These are phyloP conservation scores for Leptosomus discolor DNA, from an alignment of 2,113 vertebrate genomes.

Conservation along the genomic window DNA sequence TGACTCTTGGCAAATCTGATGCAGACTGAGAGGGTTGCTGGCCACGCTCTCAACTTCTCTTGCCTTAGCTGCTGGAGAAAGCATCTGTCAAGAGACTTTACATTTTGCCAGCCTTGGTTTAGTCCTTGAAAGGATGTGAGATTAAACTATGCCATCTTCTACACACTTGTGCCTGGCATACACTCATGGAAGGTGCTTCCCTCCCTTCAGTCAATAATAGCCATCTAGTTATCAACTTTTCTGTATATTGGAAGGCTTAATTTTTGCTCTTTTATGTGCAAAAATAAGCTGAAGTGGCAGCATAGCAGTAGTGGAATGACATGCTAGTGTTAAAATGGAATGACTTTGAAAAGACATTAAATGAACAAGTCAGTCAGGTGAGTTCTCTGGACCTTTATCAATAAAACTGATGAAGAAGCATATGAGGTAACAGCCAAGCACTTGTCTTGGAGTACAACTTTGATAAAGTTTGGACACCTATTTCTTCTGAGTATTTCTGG, in stretches of 20 bases:
- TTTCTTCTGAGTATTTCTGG: constrained; percentile 27
- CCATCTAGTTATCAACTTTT: not conserved
- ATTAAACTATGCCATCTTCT: not conserved
- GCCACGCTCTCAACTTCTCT: not conserved
- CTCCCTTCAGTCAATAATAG: not conserved
- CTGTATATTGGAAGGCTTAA: not conserved
- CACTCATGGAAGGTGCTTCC: not conserved
- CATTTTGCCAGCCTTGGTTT: not conserved
- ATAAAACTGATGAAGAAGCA: not conserved
- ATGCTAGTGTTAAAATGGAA: not conserved
- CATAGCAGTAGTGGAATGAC: not conserved
- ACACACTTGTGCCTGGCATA: not conserved
- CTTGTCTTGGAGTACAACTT: not conserved
- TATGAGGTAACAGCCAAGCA: not conserved
- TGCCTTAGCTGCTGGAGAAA: not conserved
- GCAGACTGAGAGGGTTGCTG: not conserved
- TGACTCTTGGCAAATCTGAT: not conserved
- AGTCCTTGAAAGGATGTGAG: not conserved
- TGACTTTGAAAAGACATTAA: not conserved
- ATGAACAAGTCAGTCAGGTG: not conserved
- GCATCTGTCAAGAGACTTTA: not conserved
- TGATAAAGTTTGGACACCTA: not conserved
- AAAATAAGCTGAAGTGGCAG: not conserved
- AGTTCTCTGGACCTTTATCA: not conserved
- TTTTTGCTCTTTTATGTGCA: not conserved